Evolutionary conservation across 1,140 invertebrate species (phyloP).

Genomic region (Macrobrachium rosenbergii): DNA sequence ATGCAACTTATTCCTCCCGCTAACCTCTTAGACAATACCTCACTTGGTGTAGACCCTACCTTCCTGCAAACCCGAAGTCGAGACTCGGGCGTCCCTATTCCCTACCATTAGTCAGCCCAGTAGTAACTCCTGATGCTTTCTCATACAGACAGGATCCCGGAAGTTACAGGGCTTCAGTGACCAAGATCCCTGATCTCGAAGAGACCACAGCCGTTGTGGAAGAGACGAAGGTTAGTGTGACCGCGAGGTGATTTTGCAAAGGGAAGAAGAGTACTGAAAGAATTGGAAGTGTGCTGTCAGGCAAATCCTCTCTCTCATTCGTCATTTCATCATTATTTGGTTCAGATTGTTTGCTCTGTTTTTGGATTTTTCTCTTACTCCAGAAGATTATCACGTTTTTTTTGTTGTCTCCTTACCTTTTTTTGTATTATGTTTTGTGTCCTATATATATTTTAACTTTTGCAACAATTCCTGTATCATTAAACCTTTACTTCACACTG

Average conservation of each 20-base stretch:
- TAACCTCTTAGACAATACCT: slow-evolving; percentile 10
- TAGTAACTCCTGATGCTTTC: slow-evolving; percentile 23
- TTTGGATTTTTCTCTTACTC: too few species aligned
- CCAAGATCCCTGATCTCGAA: slow-evolving; percentile 59
- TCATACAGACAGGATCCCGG: slow-evolving; percentile 47
- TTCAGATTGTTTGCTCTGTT: too few species aligned
- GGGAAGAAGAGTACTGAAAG: not conserved
- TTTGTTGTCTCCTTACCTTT: too few species aligned
- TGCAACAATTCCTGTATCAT: too few species aligned
- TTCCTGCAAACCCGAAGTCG: not conserved
- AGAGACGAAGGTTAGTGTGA: slow-evolving; percentile 36
- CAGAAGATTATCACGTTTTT: too few species aligned
- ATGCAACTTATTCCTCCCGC: too few species aligned
- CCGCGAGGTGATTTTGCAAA: not conserved
- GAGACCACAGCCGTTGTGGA: slow-evolving; percentile 64
- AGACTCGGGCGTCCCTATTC: not conserved
- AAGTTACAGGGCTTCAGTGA: slow-evolving; percentile 55
- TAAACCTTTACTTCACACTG: too few species aligned
- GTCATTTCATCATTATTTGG: too few species aligned
- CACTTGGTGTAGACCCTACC: not conserved
- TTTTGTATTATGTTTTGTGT: too few species aligned
- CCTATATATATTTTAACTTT: too few species aligned
- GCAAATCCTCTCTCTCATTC: too few species aligned
- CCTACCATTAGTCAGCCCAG: slow-evolving; percentile 7
- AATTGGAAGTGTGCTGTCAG: too few species aligned